Percentiles rank a stretch among this genome's conserved stretches.
Conservation (phyloP, 2,797 vertebrate genomes). For the Danionella dracula region DNA sequence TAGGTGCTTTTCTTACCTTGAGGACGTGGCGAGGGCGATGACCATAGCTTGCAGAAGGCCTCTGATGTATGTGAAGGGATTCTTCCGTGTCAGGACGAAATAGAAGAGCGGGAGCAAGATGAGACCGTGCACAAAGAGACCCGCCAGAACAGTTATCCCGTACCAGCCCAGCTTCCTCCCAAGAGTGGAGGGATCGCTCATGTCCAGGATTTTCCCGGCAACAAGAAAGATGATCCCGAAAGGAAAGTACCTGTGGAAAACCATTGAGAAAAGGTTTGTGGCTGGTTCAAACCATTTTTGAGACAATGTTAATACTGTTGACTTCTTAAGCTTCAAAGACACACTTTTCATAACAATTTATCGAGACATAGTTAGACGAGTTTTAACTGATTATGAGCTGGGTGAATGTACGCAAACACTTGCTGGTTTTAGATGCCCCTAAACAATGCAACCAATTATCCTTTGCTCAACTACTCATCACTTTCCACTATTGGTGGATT, state of each 20-base stretch:
- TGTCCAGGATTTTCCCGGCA: constrained; percentile 86
- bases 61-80: constrained; percentile 79
- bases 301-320: too few species aligned
- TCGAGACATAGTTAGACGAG: too few species aligned
- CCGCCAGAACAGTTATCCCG: constrained; percentile 76
- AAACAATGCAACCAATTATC: too few species aligned
- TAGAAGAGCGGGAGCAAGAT: constrained; percentile 79
- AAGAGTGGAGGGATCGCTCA: constrained; percentile 76
- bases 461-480: too few species aligned
- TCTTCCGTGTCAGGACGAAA: constrained; percentile 77
- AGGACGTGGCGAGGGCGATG: constrained; percentile 85
- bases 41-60: constrained; percentile 85
- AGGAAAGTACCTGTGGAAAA: constrained; percentile 79
- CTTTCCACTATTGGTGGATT: too few species aligned
- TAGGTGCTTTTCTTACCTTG: constrained; percentile 66
- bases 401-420: too few species aligned
- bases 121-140: constrained; percentile 77
- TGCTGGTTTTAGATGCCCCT: too few species aligned
- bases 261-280: not conserved
- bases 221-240: constrained; percentile 87
- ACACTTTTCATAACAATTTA: too few species aligned
- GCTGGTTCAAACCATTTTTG: too few species aligned
- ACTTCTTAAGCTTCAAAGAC: too few species aligned
- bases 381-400: too few species aligned
- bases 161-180: constrained; percentile 84